Evolutionary conservation across 2,888 invertebrate species (phyloP), one percentile per base, ranked within the genome.

Genomic region (Calameuta pallipes): DNA sequence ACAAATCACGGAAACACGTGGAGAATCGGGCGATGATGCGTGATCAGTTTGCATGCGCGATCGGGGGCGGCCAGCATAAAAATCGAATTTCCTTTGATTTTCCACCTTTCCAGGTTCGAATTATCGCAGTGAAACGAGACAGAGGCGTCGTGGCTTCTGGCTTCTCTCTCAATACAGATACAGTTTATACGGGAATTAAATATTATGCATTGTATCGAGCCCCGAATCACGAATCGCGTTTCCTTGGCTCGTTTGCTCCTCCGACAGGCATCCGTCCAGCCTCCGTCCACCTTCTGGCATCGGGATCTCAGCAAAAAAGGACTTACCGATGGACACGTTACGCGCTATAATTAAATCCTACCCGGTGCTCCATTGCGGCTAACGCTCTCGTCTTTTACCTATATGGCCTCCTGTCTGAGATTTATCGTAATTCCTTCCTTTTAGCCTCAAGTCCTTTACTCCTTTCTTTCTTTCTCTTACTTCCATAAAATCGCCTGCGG

Each of bases 341-440:
- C 75, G 77, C 75, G 69, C 75, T 77, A 75, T 80, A 77, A 76
- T 82, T 76, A 80, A 80, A 78, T 75, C 78, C 56, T 73, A 30
- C 9, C 73, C 73, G 69, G 73, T 73, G 41, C 56, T 23, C 9
- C 56, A 23, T 56, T 56, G 56, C 56, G 23, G 23, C 56, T 23
- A 9, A 56, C 9, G 9, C 56, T 56, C 56, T 56, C 56, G 56
- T 23, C 23, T 56, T 56, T 56, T 23, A 56, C 56, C 56, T 56
- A 56, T 23, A 56, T 56, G 56, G 23, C 6, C 9, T 56, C 23
- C 23, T 9, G 23, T 23, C 56, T 9, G 23, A 56, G 56, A 56
- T 56, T 23, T 56, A 23, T 56, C 23, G 56, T 56, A 56, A 56
- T 23, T 23, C 56, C 23, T 23, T 23, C 9, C 15, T 23, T 56